Base-by-base conservation (phyloP, 2,888 invertebrate species). In the Hirtodrosophila alboralis region DNA sequence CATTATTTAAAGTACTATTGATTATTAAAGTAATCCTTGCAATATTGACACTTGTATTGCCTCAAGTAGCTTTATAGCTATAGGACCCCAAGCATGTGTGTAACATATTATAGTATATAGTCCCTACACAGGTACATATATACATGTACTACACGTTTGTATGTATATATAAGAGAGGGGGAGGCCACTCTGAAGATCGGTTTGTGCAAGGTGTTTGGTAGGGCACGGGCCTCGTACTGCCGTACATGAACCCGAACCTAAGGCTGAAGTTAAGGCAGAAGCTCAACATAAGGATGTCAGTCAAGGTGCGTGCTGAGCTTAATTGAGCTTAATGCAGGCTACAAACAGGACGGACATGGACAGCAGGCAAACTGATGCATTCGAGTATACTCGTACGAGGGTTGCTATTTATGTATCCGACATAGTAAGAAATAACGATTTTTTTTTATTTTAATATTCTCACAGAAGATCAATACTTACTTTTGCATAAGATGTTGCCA, bases 301-400 rank as follows among this genome's bases (percentile, higher is more conserved):
- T 21, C 38, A 53, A 21, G 23, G 60, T 83, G 84, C 80, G 80
- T 77, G 77, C 61, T 40, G 53, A 36, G 53, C 57, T 58, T 84
- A 78, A 84, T 78, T 78, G 78, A 69, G 66, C 73, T 76, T 66
- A 69, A 80, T 79, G 62, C 69, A 31, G 41, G 58, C 44, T 30
- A 16, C 27, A 36, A 18, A 18, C 26, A 43, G 4, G 16, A 14
- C 6, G 4, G 26, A 12, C 7, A 23, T 7, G 33, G 26, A 27
- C 16, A 27, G 30, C 21, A 13, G 14, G 16, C 6, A 12, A 23
- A 21, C 7, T 26, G 30, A 2, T 23, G 33, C 12, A 14, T 18
- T n/a, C n/a, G n/a, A n/a, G n/a, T n/a, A n/a, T n/a, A n/a, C n/a
- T n/a, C n/a, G n/a, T n/a, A n/a, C n/a, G n/a, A n/a, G n/a, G n/a